Evolutionary conservation across 2,888 invertebrate species (phyloP), one percentile per base, ranked within the genome.

Genomic region (Drosophila emarginata): DNA sequence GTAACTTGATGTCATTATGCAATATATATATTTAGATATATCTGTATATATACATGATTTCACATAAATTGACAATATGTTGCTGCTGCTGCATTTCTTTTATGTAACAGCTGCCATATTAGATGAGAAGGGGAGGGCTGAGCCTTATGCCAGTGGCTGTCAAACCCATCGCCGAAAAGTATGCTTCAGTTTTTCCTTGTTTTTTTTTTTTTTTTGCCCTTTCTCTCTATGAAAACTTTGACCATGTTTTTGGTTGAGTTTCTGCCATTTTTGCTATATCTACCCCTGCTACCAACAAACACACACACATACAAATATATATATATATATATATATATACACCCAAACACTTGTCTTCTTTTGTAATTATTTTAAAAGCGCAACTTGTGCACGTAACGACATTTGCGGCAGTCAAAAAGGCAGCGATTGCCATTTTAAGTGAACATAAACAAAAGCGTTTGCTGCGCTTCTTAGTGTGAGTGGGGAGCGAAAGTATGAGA

Each of bases 351-450:
- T 52, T 58, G 39, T 72, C 56, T 65, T 37, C 71, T 28, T 83
- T 79, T 80, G 81, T 84, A 84, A 86, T 84, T 86, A 84, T 84
- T 86, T 84, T 86, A 84, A 84, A 87, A 87, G 87, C 80, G 77
- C 87, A 84, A 84, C 87, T 87, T 84, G 81, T 87, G 82, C 87
- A 87, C 84, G 84, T 86, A 84, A 82, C 77, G 77, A 83, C 84
- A 86, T 79, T 83, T 83, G 83, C 78, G 67, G 79, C 86, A 82
- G 78, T 81, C 75, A 56, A 45, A 45, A 61, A 72, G 66, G 58
- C 72, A 71, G 54, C 83, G 71, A 82, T 86, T 82, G 82, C 83
- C 86, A 85, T 83, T 83, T 85, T 69, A 77, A 69, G 67, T 54
- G 79, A 77, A 79, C 76, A 83, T 79, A 82, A 83, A 83, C 86